Conservation (phyloP, 2,797 vertebrate species). For the Garrulus glandarius region DNA sequence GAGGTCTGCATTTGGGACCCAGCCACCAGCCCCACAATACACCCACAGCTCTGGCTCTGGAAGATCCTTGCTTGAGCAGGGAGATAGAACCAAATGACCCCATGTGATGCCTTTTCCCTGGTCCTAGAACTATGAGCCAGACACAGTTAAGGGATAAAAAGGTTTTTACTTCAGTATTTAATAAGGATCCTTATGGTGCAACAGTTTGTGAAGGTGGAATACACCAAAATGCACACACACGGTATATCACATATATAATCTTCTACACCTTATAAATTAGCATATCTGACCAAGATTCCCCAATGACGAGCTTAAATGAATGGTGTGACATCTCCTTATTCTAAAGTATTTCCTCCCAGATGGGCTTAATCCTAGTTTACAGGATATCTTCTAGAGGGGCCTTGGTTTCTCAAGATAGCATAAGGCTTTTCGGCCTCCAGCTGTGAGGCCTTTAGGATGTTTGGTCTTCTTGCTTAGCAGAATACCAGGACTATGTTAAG, state of each 20-base stretch:
- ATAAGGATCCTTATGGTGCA: neutral
- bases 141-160: neutral
- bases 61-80: neutral
- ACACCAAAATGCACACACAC: neutral
- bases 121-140: neutral
- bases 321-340: neutral
- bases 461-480: neutral
- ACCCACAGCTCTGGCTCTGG: neutral
- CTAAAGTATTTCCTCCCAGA: neutral
- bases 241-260: neutral
- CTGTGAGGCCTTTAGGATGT: neutral
- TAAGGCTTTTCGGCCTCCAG: neutral
- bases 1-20: neutral
- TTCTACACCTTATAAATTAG: neutral
- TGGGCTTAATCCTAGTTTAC: neutral
- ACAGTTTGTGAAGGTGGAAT: neutral
- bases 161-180: neutral
- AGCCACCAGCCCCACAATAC: rapidly evolving
- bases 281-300: neutral
- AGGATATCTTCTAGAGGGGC: neutral
- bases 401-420: neutral
- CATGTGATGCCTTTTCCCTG: neutral
- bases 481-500: neutral
- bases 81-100: neutral
- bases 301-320: neutral